Base-by-base conservation (phyloP, 2,113 vertebrate species). In the Lepisosteus oculatus region DNA sequence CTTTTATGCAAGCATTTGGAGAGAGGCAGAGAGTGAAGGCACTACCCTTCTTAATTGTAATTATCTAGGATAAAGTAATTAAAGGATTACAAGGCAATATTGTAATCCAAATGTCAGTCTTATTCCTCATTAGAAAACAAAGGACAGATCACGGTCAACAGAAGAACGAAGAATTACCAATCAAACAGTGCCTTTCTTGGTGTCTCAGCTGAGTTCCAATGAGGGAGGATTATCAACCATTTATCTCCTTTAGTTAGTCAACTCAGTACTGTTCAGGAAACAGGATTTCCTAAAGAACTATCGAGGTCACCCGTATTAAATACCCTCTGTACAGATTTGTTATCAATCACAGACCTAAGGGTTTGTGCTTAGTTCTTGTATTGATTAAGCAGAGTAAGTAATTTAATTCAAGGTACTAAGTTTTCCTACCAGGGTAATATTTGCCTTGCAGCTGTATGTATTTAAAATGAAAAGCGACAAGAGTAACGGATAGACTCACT, bases 111-210 rank as follows among this genome's bases (percentile, higher is more conserved):
- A 80, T 78, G 84, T 80, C 76, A 80, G 62, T 84, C 73, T 75
- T 85, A 83, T 77, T 83, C 82, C 85, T 92, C 86, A 80, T 93
- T 90, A 87, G 83, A 80, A 84, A 85, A 76, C 43, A 78, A 43
- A 70, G 78, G 68, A 62, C 79, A 62, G 47, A 15, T 57, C 9
- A 64, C 17, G 70, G n/a, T 63, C 1, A 73, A 29, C 73, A 70
- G 67, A 77, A 78, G 74, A 79, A 67, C 72, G 65, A 9, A 6
- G 65, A 29, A 65, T 64, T 70, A 41, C 4, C 70, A 69, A 75
- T 71, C 79, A 72, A 6, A 0, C 67, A 73, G 8, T 73, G 79
- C 75, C 63, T 12, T 76, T 78, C 69, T 70, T 43, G 65, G 82
- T 68, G 63, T 72, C 79, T 76, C 55, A 57, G 13, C 3, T 59